Evolutionary conservation across 1,140 invertebrate genomes (phyloP).

Genomic region (Drosophila kohkoa): DNA sequence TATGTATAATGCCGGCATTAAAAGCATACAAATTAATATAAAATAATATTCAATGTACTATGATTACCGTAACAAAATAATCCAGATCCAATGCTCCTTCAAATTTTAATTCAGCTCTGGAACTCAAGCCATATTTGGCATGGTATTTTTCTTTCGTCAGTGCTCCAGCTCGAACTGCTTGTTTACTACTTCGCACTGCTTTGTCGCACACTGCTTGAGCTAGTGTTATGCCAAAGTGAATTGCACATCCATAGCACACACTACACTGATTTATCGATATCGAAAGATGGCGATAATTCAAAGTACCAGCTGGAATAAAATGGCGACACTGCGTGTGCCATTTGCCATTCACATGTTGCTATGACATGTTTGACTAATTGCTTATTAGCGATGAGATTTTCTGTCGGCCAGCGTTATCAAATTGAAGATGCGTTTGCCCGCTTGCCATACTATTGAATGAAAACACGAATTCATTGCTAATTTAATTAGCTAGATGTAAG

Average conservation of each 20-base stretch:
- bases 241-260: too few species aligned
- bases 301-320: neutral
- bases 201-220: neutral
- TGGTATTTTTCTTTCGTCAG: too few species aligned
- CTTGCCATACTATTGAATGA: constrained; percentile 6
- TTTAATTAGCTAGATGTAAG: constrained; percentile 35
- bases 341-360: neutral
- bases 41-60: too few species aligned
- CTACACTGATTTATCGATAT: neutral
- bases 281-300: neutral
- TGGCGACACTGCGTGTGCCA: neutral
- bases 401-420: neutral
- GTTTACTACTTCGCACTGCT: neutral
- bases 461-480: constrained; percentile 40
- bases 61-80: too few species aligned
- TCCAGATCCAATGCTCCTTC: too few species aligned
- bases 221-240: neutral
- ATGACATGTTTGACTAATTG: constrained; percentile 4
- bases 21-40: too few species aligned
- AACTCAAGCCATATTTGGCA: too few species aligned
- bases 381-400: neutral
- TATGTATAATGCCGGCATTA: too few species aligned
- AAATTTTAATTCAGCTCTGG: too few species aligned
- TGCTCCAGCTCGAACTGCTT: neutral
- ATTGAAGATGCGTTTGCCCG: constrained; percentile 1